A percentile compares a stretch with the other conserved stretches of the same genome.
phyloP scores from a whole-genome alignment of 2,888 invertebrate species.

The Caenorhabditis angaria region DNA sequence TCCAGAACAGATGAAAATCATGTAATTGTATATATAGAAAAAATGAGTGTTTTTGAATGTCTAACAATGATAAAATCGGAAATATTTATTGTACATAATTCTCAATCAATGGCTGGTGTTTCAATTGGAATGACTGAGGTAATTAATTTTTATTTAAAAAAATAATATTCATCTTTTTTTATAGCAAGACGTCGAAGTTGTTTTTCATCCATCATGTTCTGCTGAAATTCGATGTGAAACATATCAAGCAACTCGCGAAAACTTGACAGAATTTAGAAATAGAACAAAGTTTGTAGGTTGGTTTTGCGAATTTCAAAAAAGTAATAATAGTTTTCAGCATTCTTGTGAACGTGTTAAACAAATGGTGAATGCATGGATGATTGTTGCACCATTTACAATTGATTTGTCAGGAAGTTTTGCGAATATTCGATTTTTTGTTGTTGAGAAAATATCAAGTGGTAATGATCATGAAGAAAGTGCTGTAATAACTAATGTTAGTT shows the following conservation, averaged over 20 bases:
- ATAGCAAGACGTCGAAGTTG: constrained; percentile 20
- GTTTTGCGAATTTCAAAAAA: neutral
- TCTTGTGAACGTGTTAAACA: constrained; percentile 10
- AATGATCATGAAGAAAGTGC: constrained; percentile 15
- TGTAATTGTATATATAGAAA: constrained; percentile 26
- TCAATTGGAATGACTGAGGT: constrained; percentile 24
- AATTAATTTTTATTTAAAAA: neutral
- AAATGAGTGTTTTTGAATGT: constrained; percentile 32
- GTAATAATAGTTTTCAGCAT: neutral
- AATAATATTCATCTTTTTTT: neutral
- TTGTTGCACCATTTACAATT: constrained; percentile 17
- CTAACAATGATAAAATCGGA: neutral
- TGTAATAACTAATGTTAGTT: constrained; percentile 19
- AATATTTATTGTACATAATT: constrained; percentile 1
- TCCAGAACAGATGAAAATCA: constrained; percentile 8
- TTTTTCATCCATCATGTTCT: constrained; percentile 25
- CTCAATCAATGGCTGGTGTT: constrained; percentile 12
- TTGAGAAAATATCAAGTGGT: constrained; percentile 3
- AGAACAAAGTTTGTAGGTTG: neutral
- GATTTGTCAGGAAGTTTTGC: constrained; percentile 28
- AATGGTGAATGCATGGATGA: constrained; percentile 17
- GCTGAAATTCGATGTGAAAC: constrained; percentile 7
- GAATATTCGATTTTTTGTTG: constrained; percentile 24
- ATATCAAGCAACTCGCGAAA: neutral
- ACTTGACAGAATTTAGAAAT: neutral